Base-by-base conservation (phyloP, 2,888 invertebrate genomes). In the Gortyna flavago region DNA sequence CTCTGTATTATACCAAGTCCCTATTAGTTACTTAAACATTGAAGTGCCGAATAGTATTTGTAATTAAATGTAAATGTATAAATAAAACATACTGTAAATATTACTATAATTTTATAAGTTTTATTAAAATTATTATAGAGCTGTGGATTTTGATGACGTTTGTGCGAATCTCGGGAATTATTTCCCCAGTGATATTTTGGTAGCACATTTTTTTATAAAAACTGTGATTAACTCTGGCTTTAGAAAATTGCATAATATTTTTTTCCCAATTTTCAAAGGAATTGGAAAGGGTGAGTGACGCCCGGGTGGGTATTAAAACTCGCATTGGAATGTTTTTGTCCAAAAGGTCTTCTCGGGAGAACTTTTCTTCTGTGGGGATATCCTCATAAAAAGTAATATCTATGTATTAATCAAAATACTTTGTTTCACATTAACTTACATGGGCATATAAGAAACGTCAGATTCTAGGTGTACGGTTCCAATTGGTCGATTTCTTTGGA, bases 21-120 rank as follows among this genome's bases (percentile, higher is more conserved):
- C 16, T 13, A 44, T 77, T 91, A 91, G 90, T 79, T 85, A 92
- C 86, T 91, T 91, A 90, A 90, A 79, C 77, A 82, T 82, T 82
- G 81, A 94, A 93, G 95, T 95, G 95, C 95, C 94, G 95, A 95
- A 93, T 93, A 94, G 91, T 94, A 93, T 93, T 94, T 84, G 90
- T 93, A 92, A 82, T 68, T 92, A 90, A 85, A 80, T 76, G 35
- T 87, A 81, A 77, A 66, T 89, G 86, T 91, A 88, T 72, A 85
- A 81, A 87, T 87, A 86, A 79, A 81, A 62, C 62, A 82, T 80
- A 87, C 41, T 87, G 85, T 90, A 88, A 61, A 87, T 82, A 83
- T 68, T 59, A 79, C 16, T 71, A 59, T 80, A 13, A 44, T 75
- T 83, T 66, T 65, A 62, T 80, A 82, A 77, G 83, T 65, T 74